Evolutionary conservation across 2,797 vertebrate genomes (phyloP).

Genomic region (Acipenser transmontanus): DNA sequence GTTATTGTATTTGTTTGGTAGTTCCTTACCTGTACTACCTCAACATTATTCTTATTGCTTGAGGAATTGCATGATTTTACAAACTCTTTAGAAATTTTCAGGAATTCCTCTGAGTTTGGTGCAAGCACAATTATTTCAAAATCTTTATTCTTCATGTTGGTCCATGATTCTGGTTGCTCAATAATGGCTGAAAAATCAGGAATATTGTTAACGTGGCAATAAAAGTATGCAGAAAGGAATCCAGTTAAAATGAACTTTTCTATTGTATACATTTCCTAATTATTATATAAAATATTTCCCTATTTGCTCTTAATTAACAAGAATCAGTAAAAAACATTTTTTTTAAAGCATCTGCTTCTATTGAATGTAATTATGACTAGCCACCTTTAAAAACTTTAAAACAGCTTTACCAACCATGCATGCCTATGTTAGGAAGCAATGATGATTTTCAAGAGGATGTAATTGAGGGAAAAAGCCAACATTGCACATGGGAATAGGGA

Average conservation of each 20-base stretch:
- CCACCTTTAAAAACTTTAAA: neutral
- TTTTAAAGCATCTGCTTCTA: too few relatives aligned
- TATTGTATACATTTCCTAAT: too few relatives aligned
- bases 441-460: too few relatives aligned
- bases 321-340: too few relatives aligned
- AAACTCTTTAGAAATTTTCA: conserved; percentile 30
- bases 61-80: conserved; percentile 20
- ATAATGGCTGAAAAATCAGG: conserved; percentile 33
- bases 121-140: conserved; percentile 24
- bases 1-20: neutral
- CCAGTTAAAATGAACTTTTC: neutral
- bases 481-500: too few relatives aligned
- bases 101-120: conserved; percentile 29
- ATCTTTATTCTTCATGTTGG: conserved; percentile 31
- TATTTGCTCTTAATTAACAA: neutral
- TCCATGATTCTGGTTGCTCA: conserved; percentile 36
- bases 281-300: neutral
- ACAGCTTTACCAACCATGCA: too few relatives aligned
- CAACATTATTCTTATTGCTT: neutral
- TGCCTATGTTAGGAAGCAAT: too few relatives aligned
- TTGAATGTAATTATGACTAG: too few relatives aligned
- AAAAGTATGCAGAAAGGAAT: neutral
- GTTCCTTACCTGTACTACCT: conserved; percentile 34
- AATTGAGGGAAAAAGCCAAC: too few relatives aligned
- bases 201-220: neutral